These are phyloP conservation scores for Odontamblyopus rebecca DNA, from an alignment of 2,797 vertebrate species.

Conservation along the genomic window DNA sequence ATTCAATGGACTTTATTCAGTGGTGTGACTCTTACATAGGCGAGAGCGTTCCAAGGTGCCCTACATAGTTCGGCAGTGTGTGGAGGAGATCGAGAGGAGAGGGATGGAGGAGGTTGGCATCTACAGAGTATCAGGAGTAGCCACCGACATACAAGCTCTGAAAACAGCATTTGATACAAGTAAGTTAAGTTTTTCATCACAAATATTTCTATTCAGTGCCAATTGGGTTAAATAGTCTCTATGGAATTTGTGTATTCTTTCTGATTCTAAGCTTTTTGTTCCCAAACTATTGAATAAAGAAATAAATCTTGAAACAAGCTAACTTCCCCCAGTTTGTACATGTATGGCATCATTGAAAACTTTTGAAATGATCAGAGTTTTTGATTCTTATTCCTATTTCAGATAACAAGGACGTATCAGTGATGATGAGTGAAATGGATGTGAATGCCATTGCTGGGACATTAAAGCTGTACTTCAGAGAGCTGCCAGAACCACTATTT, in stretches of 20 bases:
- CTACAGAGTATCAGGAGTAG: constrained; percentile 95
- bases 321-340: too few species aligned
- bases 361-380: too few species aligned
- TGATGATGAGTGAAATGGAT: constrained; percentile 99
- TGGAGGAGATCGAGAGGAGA: constrained; percentile 96
- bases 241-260: too few species aligned
- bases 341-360: too few species aligned
- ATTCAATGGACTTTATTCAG: background rate
- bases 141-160: constrained; percentile 95
- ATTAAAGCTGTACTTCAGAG: constrained; percentile 95
- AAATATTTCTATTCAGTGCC: background rate
- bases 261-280: too few species aligned
- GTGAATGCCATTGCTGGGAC: constrained; percentile 97
- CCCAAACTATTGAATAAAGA: too few species aligned
- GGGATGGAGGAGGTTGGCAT: constrained; percentile 99
- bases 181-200: constrained; percentile 73
- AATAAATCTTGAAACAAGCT: too few species aligned
- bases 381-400: constrained; percentile 1
- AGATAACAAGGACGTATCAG: constrained; percentile 97
- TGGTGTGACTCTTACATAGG: constrained; percentile 62
- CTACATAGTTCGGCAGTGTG: constrained; percentile 96
- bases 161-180: constrained; percentile 97
- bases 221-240: background rate
- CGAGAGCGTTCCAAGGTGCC: constrained; percentile 97
- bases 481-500: constrained; percentile 95